A percentile compares a stretch with the other conserved stretches of the same genome.
Evolutionary conservation across 2,113 vertebrate genomes (phyloP).

Genomic region (Rallus limicola): DNA sequence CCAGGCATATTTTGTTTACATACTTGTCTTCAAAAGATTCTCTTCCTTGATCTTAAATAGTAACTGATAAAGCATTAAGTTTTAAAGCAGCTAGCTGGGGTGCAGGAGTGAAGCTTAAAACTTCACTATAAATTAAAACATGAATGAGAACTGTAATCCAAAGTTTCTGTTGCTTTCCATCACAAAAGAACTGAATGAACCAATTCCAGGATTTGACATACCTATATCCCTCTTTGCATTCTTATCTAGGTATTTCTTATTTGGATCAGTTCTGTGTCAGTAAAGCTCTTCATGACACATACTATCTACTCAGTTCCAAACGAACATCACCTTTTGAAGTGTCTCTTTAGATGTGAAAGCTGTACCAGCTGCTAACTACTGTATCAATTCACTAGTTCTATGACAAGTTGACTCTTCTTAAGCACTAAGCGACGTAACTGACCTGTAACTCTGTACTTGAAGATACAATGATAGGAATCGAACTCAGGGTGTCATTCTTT

Average conservation of each 20-base stretch:
- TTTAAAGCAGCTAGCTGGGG: neutral
- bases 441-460: neutral
- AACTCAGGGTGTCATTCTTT: slow-evolving; percentile 1
- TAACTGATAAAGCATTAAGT: neutral
- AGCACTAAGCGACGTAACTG: neutral
- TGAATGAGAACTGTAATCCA: neutral
- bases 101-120: neutral
- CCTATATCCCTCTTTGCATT: neutral
- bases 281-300: neutral
- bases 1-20: neutral
- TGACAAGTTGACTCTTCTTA: neutral
- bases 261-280: neutral
- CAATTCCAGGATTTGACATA: neutral
- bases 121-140: neutral
- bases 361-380: neutral
- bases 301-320: neutral
- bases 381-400: neutral
- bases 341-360: neutral
- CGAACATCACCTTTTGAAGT: neutral
- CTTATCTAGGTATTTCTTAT: neutral
- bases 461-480: neutral
- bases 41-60: neutral
- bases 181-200: neutral
- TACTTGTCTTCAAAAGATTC: neutral
- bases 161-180: neutral